Conservation (phyloP, 2,797 vertebrate species). For the Pogoniulus pusillus region DNA sequence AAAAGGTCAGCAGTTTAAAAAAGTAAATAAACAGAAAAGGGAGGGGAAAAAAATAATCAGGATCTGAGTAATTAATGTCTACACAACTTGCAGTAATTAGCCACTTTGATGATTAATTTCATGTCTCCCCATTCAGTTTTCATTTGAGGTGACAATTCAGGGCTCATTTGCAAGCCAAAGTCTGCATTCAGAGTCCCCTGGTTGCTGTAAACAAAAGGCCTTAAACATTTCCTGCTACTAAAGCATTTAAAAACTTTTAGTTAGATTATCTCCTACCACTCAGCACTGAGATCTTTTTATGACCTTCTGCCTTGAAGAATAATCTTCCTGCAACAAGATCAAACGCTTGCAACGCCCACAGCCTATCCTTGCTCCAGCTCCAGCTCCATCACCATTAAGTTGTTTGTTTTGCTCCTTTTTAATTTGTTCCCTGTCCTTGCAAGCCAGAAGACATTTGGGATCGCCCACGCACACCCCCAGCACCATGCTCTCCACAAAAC, state of each 20-base stretch:
- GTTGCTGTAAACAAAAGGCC: slow-evolving; percentile 18
- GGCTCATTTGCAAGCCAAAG: slow-evolving; percentile 4
- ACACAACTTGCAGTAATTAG: not conserved
- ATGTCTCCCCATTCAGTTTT: not conserved
- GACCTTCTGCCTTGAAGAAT: slow-evolving; percentile 19
- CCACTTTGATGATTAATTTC: not conserved
- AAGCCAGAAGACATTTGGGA: slow-evolving; percentile 19
- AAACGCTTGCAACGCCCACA: slow-evolving; percentile 53
- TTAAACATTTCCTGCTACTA: slow-evolving; percentile 53
- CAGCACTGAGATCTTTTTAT: not conserved
- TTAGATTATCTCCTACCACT: slow-evolving; percentile 19
- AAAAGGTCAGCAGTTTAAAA: not conserved
- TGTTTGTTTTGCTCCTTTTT: slow-evolving; percentile 53
- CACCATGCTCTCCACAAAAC: slow-evolving; percentile 23
- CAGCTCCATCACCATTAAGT: slow-evolving; percentile 44
- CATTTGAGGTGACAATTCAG: not conserved
- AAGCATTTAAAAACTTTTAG: slow-evolving; percentile 50
- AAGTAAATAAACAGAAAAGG: no score
- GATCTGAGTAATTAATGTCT: not conserved
- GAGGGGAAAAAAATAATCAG: not conserved
- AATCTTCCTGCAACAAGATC: slow-evolving; percentile 24
- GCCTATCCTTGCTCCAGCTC: slow-evolving; percentile 4
- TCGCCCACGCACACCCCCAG: slow-evolving; percentile 39
- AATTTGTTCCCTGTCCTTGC: slow-evolving; percentile 59
- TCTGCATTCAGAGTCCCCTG: not conserved